Base-by-base conservation (phyloP, 2,113 vertebrate genomes). In the Lophius piscatorius region DNA sequence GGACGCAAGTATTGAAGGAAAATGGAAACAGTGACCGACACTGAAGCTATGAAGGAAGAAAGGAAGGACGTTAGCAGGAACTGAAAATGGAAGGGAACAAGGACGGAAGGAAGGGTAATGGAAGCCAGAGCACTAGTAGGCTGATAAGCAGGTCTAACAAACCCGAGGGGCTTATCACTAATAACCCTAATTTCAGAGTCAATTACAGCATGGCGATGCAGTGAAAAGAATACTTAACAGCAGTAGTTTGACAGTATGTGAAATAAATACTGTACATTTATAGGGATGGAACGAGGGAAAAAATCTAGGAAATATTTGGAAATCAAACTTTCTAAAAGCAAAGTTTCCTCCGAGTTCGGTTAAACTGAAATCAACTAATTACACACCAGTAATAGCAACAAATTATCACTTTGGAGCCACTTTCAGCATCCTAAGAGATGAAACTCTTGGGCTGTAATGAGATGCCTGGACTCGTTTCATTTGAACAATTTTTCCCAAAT, bases 171-270 rank as follows among this genome's bases (percentile, higher is more conserved):
- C 78, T 82, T 79, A 73, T 81, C 74, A 9, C 75, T 67, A 70
- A 88, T 83, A 87, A 76, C 66, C 52, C 64, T 83, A 68, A 84
- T 85, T 85, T 81, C 63, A 74, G 64, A 88, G 75, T 82, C 75
- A 57, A 54, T 87, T 80, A 78, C 66, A 68, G 73, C 49, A 64
- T 31, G 45, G 51, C 52, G 51, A 58, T 9, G 50, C 51, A 28
- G 50, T 35, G 64, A 51, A 24, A 44, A n/a, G 70, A 76, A 81
- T 80, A 46, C 51, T 55, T 51, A 85, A 44, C 47, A 70, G 63
- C 9, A 11, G 9, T 9, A 11, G 8, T 33, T 11, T n/a, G n/a
- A n/a, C n/a, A n/a, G n/a, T n/a, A n/a, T n/a, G n/a, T n/a, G n/a
- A n/a, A n/a, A n/a, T n/a, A n/a, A n/a, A n/a, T n/a, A n/a, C n/a